phyloP scores from a whole-genome alignment of 2,888 invertebrate genomes.

The Xanthorhoe spadicearia region DNA sequence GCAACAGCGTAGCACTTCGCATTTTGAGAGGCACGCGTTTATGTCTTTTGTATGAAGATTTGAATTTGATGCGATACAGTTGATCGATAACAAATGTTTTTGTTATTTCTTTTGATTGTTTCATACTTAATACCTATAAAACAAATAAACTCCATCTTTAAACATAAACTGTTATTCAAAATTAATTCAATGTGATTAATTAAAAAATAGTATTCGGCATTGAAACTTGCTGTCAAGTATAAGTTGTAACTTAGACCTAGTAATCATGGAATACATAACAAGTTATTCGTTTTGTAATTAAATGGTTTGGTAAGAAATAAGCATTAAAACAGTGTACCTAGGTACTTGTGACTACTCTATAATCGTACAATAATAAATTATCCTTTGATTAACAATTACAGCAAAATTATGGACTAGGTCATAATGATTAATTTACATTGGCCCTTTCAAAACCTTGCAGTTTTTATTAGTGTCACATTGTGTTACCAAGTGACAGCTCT shows the following conservation, averaged over 20 bases:
- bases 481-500: conserved; percentile 27
- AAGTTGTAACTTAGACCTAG: too few species aligned
- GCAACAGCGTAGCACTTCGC: too few species aligned
- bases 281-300: not conserved
- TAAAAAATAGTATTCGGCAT: too few species aligned
- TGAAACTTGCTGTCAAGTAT: too few species aligned
- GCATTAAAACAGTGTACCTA: not conserved
- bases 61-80: not conserved
- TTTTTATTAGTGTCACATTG: conserved; percentile 26
- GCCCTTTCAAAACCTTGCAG: conserved; percentile 37
- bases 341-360: not conserved
- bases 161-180: too few species aligned
- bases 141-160: too few species aligned
- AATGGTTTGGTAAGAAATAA: not conserved
- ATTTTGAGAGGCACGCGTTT: conserved; percentile 17
- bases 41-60: conserved; percentile 17
- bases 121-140: too few species aligned
- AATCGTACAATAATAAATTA: conserved; percentile 4
- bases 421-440: conserved; percentile 23
- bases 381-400: conserved; percentile 16
- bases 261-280: not conserved
- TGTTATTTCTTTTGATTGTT: too few species aligned
- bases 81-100: too few species aligned
- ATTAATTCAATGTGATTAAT: too few species aligned
- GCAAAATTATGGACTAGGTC: conserved; percentile 17